These are phyloP conservation scores for Drosophila basisetae DNA, from an alignment of 2,888 invertebrate species.

Conservation along the genomic window DNA sequence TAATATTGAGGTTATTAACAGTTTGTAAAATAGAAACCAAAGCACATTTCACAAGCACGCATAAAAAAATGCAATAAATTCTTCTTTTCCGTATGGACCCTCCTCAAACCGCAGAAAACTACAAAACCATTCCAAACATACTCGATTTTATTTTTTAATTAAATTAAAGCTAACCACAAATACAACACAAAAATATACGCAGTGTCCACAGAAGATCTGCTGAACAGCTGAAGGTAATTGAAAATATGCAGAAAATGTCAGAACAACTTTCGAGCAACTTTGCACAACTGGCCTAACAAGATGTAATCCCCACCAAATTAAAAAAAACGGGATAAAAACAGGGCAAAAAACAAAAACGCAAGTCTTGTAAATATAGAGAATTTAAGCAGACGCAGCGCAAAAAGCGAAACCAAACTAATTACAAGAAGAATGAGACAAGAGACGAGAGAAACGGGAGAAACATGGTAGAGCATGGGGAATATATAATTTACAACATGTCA, in stretches of 20 bases:
- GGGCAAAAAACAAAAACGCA: slow-evolving; percentile 2
- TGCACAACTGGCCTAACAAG: slow-evolving; percentile 27
- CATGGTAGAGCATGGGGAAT: slow-evolving; percentile 27
- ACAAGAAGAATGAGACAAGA: slow-evolving; percentile 39
- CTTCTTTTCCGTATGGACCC: background rate
- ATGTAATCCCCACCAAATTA: slow-evolving; percentile 1
- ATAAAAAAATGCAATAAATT: background rate
- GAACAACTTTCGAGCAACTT: slow-evolving; percentile 5
- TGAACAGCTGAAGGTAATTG: slow-evolving; percentile 20
- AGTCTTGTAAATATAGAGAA: slow-evolving; percentile 18
- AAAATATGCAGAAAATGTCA: background rate
- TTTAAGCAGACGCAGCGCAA: slow-evolving; percentile 32
- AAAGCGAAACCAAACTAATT: slow-evolving; percentile 62
- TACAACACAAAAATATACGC: background rate
- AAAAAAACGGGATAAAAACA: background rate
- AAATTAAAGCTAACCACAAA: background rate
- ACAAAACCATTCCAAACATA: background rate
- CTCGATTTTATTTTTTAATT: background rate
- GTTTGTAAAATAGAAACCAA: background rate
- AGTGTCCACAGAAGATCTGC: background rate
- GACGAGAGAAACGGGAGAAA: slow-evolving; percentile 1
- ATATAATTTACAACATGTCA: slow-evolving; percentile 81
- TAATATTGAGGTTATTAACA: background rate
- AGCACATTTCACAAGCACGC: background rate
- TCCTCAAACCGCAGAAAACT: background rate